phyloP scores from a whole-genome alignment of 2,113 vertebrate genomes.

The Pycnonotus jocosus region DNA sequence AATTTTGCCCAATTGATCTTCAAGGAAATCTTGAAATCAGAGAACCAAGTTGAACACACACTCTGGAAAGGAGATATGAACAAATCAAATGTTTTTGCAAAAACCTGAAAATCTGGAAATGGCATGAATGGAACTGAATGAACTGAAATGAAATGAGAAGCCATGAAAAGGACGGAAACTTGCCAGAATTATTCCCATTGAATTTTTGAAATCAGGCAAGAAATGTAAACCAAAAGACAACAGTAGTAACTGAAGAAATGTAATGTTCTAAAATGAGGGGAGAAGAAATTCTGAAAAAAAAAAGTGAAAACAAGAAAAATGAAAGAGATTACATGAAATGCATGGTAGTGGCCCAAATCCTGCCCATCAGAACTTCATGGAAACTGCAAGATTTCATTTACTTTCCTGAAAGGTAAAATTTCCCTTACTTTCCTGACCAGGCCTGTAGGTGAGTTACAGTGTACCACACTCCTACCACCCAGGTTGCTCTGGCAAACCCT shows the following conservation, averaged over 20 bases:
- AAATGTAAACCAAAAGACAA: not conserved
- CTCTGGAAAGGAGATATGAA: not conserved
- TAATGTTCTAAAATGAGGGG: rapidly evolving
- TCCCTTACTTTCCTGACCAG: not conserved
- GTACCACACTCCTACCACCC: not conserved
- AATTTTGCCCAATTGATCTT: too few relatives aligned
- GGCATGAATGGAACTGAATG: too few relatives aligned
- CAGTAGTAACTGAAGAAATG: not conserved
- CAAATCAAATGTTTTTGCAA: not conserved
- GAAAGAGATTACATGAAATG: not conserved
- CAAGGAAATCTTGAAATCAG: not conserved
- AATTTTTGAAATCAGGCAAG: rapidly evolving
- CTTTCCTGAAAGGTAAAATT: not conserved
- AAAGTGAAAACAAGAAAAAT: not conserved
- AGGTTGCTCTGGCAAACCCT: not conserved
- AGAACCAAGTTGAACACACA: not conserved
- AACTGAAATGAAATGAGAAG: not conserved
- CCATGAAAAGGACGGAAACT: not conserved
- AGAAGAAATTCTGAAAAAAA: not conserved
- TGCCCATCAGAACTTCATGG: not conserved
- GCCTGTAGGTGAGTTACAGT: rapidly evolving
- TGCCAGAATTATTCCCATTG: not conserved
- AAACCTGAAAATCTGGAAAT: too few relatives aligned
- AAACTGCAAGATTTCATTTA: too few relatives aligned
- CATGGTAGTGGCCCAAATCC: not conserved